phyloP scores from a whole-genome alignment of 1,140 invertebrate species.

The Ditylenchus dipsaci region DNA sequence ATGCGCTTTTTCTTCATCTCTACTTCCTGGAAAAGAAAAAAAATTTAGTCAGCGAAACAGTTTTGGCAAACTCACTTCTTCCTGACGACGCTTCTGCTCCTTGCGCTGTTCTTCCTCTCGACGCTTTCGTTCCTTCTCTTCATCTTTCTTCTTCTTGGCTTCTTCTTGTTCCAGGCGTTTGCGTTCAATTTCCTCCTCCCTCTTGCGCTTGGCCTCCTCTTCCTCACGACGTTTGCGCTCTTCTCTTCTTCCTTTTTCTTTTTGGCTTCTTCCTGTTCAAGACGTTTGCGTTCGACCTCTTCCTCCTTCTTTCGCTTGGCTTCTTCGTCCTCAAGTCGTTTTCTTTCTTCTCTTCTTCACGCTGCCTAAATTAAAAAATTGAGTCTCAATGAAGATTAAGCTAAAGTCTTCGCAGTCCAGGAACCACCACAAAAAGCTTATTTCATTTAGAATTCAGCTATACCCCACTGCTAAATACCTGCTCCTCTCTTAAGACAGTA shows the following conservation, averaged over 20 bases:
- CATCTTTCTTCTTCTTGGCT: neutral
- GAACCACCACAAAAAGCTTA: too few species aligned
- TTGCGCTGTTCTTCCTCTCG: neutral
- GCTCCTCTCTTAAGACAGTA: too few species aligned
- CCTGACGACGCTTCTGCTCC: constrained; percentile 6
- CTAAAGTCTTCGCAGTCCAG: too few species aligned
- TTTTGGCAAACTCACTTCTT: neutral
- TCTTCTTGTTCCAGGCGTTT: neutral
- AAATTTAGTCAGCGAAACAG: neutral
- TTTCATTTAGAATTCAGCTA: too few species aligned
- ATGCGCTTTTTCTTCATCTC: constrained; percentile 3
- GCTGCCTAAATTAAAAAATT: neutral
- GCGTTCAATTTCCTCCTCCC: neutral
- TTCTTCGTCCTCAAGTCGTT: neutral
- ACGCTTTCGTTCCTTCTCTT: neutral
- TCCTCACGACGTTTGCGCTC: neutral
- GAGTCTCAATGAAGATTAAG: too few species aligned
- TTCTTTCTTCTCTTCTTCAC: neutral
- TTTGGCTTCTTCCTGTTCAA: neutral
- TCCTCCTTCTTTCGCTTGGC: neutral
- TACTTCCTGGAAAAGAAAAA: too few species aligned
- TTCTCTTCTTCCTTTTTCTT: too few species aligned
- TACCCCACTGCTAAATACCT: too few species aligned
- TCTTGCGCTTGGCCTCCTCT: neutral
- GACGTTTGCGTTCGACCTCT: neutral